Base-by-base conservation (phyloP, 2,888 invertebrate genomes). In the Drosophila buzzatii region DNA sequence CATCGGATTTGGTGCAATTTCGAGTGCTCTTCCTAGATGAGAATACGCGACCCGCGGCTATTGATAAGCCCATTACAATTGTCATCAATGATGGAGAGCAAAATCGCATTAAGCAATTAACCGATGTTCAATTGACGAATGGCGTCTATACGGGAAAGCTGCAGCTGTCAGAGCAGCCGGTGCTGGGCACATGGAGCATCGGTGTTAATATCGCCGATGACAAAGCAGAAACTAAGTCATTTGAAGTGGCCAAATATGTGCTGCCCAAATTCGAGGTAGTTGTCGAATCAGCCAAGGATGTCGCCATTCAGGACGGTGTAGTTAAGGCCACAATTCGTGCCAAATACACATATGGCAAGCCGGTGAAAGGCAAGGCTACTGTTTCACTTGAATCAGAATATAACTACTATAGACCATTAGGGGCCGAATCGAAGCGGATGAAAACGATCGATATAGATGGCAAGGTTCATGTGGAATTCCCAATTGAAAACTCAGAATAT, bases 201-300 rank as follows among this genome's bases (percentile, higher is more conserved):
- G 95, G 96, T 73, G 95, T 95, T 0, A 94, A 93, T 20, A 94
- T 95, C 9, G 94, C 94, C 55, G 84, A 79, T 6, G 82, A 82
- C 2, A n/a, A 16, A 3, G n/a, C 63, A 2, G 66, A 62, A 5
- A 56, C 55, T 0, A 91, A 93, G 76, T 55, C 63, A 16, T 91
- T 92, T 45, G 95, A 96, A 90, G 97, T 98, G 14, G 98, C 97
- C 16, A 97, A 98, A 92, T 98, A 98, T 91, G 96, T 99, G 59
- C 93, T 98, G 74, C 99, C 99, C 0, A 98, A 98, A 91, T 99
- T 98, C 93, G 96, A 98, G 90, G 97, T 99, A 69, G 95, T 95
- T 37, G 95, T 99, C 71, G 95, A 97, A 77, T 95, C 98, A 39
- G 96, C 97, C 0, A 95, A 96, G 61, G 97, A 97, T 92, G 95